Evolutionary conservation across 2,888 invertebrate genomes (phyloP).

Genomic region (Acronicta leporina): DNA sequence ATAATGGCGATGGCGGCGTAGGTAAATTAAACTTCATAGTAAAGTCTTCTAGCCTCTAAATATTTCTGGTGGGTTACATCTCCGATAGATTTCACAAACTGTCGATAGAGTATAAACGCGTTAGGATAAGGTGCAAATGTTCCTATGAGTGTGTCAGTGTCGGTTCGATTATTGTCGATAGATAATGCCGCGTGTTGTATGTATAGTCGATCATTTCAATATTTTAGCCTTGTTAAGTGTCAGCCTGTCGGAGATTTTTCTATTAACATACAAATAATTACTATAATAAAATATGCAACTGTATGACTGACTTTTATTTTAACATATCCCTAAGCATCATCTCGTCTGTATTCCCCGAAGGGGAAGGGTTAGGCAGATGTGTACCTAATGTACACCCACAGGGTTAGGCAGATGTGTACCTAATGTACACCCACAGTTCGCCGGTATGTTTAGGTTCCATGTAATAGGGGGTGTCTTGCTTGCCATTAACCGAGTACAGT

Average conservation of each 20-base stretch:
- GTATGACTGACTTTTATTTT: constrained; percentile 45
- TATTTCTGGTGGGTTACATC: neutral
- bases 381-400: too few species aligned
- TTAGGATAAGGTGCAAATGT: constrained; percentile 87
- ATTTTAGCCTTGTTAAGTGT: constrained; percentile 79
- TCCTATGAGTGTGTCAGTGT: constrained; percentile 85
- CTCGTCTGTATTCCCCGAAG: too few species aligned
- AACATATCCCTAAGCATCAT: too few species aligned
- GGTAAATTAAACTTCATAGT: too few species aligned
- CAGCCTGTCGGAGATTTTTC: constrained; percentile 81
- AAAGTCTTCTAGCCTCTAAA: too few species aligned
- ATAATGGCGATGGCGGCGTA: too few species aligned
- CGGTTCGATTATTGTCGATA: constrained; percentile 63
- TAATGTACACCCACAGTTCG: too few species aligned
- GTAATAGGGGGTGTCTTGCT: too few species aligned
- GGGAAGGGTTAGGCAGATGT: too few species aligned
- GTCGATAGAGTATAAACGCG: constrained; percentile 49
- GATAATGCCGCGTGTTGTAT: constrained; percentile 68
- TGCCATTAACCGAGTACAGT: too few species aligned
- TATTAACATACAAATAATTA: constrained; percentile 80
- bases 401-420: too few species aligned
- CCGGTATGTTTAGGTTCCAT: too few species aligned
- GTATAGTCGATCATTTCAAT: constrained; percentile 78
- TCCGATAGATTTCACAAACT: constrained; percentile 15
- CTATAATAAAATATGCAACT: constrained; percentile 78